Base-by-base conservation (phyloP, 2,888 invertebrate species). In the Xylophagus ater region DNA sequence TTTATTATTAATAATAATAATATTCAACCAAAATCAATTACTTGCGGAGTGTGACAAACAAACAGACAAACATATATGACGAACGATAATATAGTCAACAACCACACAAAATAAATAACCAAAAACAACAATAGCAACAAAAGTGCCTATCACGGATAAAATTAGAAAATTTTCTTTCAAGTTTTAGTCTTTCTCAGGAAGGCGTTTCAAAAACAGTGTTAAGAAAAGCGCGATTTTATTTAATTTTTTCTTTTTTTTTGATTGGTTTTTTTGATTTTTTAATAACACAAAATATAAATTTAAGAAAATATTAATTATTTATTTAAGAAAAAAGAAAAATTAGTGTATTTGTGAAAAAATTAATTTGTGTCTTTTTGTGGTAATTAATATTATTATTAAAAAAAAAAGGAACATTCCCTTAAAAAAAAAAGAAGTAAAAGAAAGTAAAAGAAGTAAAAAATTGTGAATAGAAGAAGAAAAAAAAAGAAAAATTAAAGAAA, bases 141-240 rank as follows among this genome's bases (percentile, higher is more conserved):
- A 35, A 31, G 40, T 33, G 14, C 30, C 35, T 28, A 24, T 24
- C 12, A n/a, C 31, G 14, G 30, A 15, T 30, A 30, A 30, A 30
- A 14, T 30, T 30, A 30, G 30, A 30, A 30, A 30, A 8, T 30
- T 30, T 30, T 10, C 14, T 30, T 30, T 12, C 17, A 6, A 30
- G 14, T n/a, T n/a, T 61, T 30, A 40, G 40, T 40, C 40, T 40
- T 40, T 40, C 40, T 40, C 53, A 55, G 56, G 50, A 53, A 53
- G 50, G 42, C 49, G 50, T 42, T 44, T 35, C 39, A 41, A 41
- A n/a, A n/a, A n/a, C n/a, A n/a, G n/a, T n/a, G n/a, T 41, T 46
- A 44, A 41, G 39, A 31, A 40, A 40, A 35, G 40, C 14, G 35
- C 35, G 34, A 30, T 34, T 21, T 34, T 34, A 37, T 35, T 24